Base-by-base conservation (phyloP, 2,113 vertebrate species). In the Vicugna pacos region DNA sequence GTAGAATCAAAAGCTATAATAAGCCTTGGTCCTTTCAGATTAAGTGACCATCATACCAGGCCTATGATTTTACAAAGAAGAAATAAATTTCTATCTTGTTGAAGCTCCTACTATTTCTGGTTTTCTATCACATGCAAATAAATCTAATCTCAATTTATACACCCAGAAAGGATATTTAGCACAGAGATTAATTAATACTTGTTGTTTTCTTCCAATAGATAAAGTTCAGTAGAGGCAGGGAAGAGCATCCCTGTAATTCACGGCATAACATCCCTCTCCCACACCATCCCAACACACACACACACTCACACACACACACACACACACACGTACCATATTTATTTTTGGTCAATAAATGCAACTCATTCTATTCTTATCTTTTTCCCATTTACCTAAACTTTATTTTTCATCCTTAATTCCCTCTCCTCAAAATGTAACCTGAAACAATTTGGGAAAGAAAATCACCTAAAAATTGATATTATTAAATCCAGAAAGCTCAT, bases 351-450 rank as follows among this genome's bases (percentile, higher is more conserved):
- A 94, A 3, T 52, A 24, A 73, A 67, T 64, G 11, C 14, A 81
- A 75, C 58, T 62, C 30, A 65, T 73, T 86, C 54, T 26, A 62
- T 15, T 60, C 50, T 95, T 90, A 83, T 28, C 17, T 75, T 79
- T 93, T 17, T 32, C 56, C 80, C 30, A 72, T 77, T 93, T 96
- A 48, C 56, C 72, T 85, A 81, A 79, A 84, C 10, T 92, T 50
- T 56, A 60, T n/a, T 60, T 96, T 96, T 70, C 28, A 89, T 85
- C 26, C 26, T 89, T 79, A 76, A 93, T 84, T 19, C 8, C 3
- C 58, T 75, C 6, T 42, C 50, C 70, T 87, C 56, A 83, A 50
- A 93, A 96, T 42, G 35, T 60, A 97, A 64, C 82, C 24, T 77
- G n/a, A 94, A 80, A 35, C 35, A 90, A 24, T 48, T 13, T 50